These are phyloP conservation scores for Ceratoteleas bidentatus DNA, from an alignment of 1,140 invertebrate genomes.

Conservation along the genomic window DNA sequence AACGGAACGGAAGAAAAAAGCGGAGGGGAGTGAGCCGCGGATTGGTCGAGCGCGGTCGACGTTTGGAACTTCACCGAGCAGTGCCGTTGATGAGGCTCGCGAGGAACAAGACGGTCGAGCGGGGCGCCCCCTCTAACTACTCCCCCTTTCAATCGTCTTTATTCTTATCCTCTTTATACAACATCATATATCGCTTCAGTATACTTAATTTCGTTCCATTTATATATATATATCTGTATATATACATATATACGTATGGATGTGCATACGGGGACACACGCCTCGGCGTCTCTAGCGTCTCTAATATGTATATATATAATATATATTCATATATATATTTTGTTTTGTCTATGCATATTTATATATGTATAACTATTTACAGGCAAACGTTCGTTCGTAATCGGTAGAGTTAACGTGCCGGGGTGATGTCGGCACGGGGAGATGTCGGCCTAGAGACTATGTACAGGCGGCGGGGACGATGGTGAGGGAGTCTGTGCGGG, in stretches of 20 bases:
- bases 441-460: conserved; percentile 78
- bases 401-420: conserved; percentile 55
- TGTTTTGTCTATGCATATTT: conserved; percentile 49
- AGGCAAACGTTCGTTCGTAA: conserved; percentile 67
- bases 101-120: conserved; percentile 44
- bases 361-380: conserved; percentile 80
- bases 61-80: conserved; percentile 67
- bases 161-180: conserved; percentile 59
- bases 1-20: too few relatives aligned
- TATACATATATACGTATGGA: too few relatives aligned
- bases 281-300: too few relatives aligned
- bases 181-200: conserved; percentile 71
- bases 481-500: conserved; percentile 78
- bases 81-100: conserved; percentile 47
- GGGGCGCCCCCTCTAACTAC: conserved; percentile 34
- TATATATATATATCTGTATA: conserved; percentile 74
- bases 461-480: conserved; percentile 80
- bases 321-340: too few relatives aligned
- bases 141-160: conserved; percentile 46
- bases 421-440: conserved; percentile 71
- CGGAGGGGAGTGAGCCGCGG: too few relatives aligned
- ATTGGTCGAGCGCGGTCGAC: conserved; percentile 45
- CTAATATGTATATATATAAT: too few relatives aligned
- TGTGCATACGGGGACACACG: too few relatives aligned
- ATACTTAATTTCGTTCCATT: conserved; percentile 60